phyloP scores from a whole-genome alignment of 2,888 invertebrate genomes.

The Sarcophaga carnaria region DNA sequence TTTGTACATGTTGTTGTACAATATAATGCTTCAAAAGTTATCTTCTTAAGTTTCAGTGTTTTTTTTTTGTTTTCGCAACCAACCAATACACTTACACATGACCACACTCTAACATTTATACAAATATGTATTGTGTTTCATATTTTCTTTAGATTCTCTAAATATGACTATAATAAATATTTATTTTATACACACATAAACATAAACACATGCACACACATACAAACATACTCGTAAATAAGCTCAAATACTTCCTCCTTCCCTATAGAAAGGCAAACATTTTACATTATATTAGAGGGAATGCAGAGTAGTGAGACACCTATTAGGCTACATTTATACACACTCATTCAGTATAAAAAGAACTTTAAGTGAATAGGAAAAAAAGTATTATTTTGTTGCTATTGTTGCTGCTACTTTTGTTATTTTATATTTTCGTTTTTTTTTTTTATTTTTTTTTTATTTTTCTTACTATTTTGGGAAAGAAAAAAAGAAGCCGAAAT shows the following conservation, averaged over 20 bases:
- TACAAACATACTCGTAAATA: not conserved
- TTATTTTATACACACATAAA: conserved; percentile 9
- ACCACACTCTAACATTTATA: not conserved
- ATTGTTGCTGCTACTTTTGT: not conserved
- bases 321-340: no score
- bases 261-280: not conserved
- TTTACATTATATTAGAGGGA: no score
- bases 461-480: conserved; percentile 20
- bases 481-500: conserved; percentile 36
- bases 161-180: conserved; percentile 28
- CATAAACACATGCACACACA: not conserved
- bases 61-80: not conserved
- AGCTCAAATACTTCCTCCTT: not conserved
- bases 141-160: not conserved
- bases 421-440: not conserved
- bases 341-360: not conserved
- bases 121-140: not conserved
- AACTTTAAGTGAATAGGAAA: conserved; percentile 10
- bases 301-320: no score
- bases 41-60: conserved; percentile 22
- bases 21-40: conserved; percentile 21
- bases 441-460: not conserved
- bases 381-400: not conserved
- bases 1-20: not conserved
- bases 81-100: not conserved